A percentile compares a stretch with the other conserved stretches of the same genome.
Conservation (phyloP, 2,113 vertebrate genomes). For the Aegithalos caudatus region DNA sequence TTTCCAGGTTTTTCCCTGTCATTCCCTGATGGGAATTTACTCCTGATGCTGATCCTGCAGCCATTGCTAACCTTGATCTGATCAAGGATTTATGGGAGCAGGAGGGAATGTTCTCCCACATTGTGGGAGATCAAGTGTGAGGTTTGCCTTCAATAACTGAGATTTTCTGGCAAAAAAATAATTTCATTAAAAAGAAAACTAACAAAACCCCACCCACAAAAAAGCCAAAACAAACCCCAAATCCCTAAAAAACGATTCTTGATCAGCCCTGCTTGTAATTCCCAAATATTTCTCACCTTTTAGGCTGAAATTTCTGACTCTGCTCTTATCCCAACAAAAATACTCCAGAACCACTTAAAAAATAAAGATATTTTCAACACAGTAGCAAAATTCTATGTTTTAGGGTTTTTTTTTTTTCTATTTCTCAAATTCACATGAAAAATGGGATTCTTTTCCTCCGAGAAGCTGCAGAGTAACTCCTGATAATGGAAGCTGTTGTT, state of each 20-base stretch:
- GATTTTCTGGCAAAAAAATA: neutral
- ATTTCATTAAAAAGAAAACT: neutral
- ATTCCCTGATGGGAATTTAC: neutral
- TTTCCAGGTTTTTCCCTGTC: neutral
- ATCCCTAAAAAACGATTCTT: fast-evolving
- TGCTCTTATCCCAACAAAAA: neutral
- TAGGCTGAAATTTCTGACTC: neutral
- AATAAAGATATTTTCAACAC: neutral
- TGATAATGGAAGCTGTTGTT: neutral
- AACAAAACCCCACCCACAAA: neutral
- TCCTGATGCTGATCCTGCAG: neutral
- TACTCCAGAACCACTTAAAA: neutral
- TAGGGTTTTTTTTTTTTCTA: neutral
- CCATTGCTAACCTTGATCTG: neutral
- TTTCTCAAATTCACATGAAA: neutral
- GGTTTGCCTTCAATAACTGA: neutral
- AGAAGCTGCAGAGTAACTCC: neutral
- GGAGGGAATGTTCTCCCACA: neutral
- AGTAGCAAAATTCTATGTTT: neutral
- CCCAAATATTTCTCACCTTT: neutral
- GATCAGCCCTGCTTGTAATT: neutral
- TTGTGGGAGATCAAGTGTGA: neutral
- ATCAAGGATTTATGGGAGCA: neutral
- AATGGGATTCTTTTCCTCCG: fast-evolving
- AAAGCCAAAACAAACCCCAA: neutral